Evolutionary conservation across 2,797 vertebrate species (phyloP).

Genomic region (Echeneis naucrates): DNA sequence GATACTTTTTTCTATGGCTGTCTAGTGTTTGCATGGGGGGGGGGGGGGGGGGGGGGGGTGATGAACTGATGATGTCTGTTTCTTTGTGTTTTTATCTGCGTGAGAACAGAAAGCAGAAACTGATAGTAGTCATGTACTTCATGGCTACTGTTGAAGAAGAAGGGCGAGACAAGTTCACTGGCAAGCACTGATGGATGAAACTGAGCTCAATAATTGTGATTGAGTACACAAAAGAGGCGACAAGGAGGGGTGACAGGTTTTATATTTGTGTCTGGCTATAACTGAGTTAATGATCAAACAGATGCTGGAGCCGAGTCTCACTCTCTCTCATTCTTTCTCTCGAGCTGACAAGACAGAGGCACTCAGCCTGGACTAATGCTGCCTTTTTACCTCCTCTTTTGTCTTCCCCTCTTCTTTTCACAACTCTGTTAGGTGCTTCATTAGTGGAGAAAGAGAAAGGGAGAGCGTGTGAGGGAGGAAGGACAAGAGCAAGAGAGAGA

Average conservation of each 20-base stretch:
- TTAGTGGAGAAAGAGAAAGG: constrained; percentile 55
- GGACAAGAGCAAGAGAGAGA: constrained; percentile 18
- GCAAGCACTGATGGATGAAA: constrained; percentile 12
- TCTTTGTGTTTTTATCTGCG: constrained; percentile 20
- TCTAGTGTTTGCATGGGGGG: constrained; percentile 17
- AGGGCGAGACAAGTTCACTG: constrained; percentile 33
- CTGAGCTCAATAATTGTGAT: constrained; percentile 47
- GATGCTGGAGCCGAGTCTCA: constrained; percentile 51
- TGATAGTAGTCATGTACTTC: constrained; percentile 36
- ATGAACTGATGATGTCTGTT: constrained; percentile 13
- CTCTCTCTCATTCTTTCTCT: constrained; percentile 42
- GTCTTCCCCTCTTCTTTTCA: constrained; percentile 49
- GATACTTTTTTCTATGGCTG: constrained; percentile 35
- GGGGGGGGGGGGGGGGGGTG: not conserved
- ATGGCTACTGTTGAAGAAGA: constrained; percentile 17
- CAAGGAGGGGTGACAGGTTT: constrained; percentile 51
- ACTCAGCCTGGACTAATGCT: constrained; percentile 74
- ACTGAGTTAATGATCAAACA: constrained; percentile 78
- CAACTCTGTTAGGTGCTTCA: constrained; percentile 65
- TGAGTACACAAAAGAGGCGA: constrained; percentile 38
- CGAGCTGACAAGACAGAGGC: constrained; percentile 69
- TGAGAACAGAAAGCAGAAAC: constrained; percentile 47
- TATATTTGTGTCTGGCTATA: constrained; percentile 49
- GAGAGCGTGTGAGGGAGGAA: constrained; percentile 24
- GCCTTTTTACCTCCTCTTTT: constrained; percentile 64